A percentile compares a stretch with the other conserved stretches of the same genome.
Conservation (phyloP, 2,797 vertebrate genomes). For the Xiphophorus birchmanni region DNA sequence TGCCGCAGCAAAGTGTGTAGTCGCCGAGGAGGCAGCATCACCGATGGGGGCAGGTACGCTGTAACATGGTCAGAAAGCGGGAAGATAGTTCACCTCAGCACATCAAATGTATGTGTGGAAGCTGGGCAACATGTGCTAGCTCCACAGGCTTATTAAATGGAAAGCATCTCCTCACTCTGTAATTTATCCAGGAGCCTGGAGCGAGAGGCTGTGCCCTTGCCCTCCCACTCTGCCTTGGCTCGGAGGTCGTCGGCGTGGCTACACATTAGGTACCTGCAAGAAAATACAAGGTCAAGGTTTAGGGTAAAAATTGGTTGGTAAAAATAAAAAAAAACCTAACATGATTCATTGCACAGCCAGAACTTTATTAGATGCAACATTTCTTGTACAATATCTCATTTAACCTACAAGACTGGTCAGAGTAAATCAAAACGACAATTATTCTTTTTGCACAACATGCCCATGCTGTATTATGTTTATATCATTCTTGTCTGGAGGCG, state of each 20-base stretch:
- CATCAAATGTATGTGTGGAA: not conserved
- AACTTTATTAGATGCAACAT: not conserved
- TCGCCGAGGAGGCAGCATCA: constrained; percentile 97
- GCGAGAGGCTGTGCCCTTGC: constrained; percentile 93
- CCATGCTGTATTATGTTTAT: not conserved
- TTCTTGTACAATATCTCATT: not conserved
- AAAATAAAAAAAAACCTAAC: not conserved
- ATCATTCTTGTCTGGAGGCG: not conserved
- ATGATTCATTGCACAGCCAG: not conserved
- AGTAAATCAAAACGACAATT: not conserved
- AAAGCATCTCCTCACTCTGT: constrained; percentile 87
- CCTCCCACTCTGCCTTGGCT: constrained; percentile 99
- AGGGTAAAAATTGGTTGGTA: not conserved
- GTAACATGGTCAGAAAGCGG: constrained; percentile 19
- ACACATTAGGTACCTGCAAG: constrained; percentile 95
- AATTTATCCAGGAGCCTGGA: constrained; percentile 96
- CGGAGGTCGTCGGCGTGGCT: constrained; percentile 97
- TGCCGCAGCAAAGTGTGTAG: constrained; percentile 96
- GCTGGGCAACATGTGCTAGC: not conserved
- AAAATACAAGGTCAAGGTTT: constrained; percentile 23
- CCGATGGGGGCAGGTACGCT: constrained; percentile 97
- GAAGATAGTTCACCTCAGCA: not conserved
- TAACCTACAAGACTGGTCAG: not conserved
- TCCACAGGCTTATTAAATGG: not conserved
- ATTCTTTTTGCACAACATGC: not conserved